phyloP scores from a whole-genome alignment of 2,888 invertebrate species.

The Himalopsyche kuldschensis region DNA sequence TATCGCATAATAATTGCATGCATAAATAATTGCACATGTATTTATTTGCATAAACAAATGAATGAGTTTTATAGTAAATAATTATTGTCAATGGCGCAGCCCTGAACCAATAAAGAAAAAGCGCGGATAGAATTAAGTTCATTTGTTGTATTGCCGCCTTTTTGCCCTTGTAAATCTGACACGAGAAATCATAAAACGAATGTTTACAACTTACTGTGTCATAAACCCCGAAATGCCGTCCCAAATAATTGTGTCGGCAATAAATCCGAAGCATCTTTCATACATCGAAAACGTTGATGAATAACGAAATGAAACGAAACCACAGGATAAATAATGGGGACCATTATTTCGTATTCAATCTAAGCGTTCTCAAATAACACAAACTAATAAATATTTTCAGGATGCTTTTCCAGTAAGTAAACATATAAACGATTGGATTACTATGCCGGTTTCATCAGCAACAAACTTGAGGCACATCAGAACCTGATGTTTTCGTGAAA shows the following conservation, averaged over 20 bases:
- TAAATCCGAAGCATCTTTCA: constrained; percentile 7
- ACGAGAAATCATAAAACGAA: background rate
- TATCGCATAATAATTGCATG: too few species aligned
- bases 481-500: too few species aligned
- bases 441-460: too few species aligned
- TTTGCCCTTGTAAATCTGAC: constrained; percentile 9
- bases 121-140: background rate
- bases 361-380: too few species aligned
- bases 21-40: too few species aligned
- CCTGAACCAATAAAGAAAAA: background rate
- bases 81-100: background rate
- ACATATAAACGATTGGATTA: too few species aligned
- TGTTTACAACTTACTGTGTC: constrained; percentile 12
- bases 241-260: constrained; percentile 16
- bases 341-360: too few species aligned
- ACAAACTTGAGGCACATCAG: too few species aligned
- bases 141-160: background rate
- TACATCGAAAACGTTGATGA: background rate
- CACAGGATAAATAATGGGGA: background rate
- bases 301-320: background rate
- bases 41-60: too few species aligned
- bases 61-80: too few species aligned
- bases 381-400: too few species aligned
- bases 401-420: too few species aligned
- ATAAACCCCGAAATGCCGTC: constrained; percentile 17